Evolutionary conservation across 2,888 invertebrate genomes (phyloP), one percentile per base, ranked within the genome.

Genomic region (Psylliodes chrysocephalus): DNA sequence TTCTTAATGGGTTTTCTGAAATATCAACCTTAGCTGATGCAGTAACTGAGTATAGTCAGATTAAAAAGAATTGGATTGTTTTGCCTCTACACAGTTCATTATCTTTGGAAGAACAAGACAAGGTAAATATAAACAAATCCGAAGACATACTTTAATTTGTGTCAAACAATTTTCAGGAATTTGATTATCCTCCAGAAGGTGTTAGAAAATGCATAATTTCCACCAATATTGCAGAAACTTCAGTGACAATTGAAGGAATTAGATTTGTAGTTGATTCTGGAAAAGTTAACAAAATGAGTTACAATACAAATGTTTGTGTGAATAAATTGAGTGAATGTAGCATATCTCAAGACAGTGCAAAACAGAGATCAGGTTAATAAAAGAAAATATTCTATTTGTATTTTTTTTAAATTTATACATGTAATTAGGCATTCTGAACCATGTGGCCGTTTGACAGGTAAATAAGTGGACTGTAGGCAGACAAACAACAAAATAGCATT

Each of bases 201-300:
- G 89, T 95, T 1, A 87, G 99, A 56, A 99, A 99, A 81, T 98
- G 98, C 81, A 95, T 99, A 64, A 90, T 99, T 0, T 95, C 97
- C 0, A 99, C 99, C 0, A 99, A 99, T 78, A 98, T 99, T 62
- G 98, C 99, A 0, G 99, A 99, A 85, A 99, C 99, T 0, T 98
- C 98, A 0, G 92, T 99, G 2, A 99, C 99, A 0, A 98, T 99
- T 57, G 99, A 99, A 80, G 98, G 98, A 0, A 93, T 99, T 56
- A 86, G 98, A 53, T 99, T 99, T 83, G 98, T 99, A 0, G 89
- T 94, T 0, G 98, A 99, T 82, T 97, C 97, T 1, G 98, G 99
- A 22, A 79, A 82, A 74, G 95, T 93, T 0, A 98, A 98, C 84
- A 94, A 98, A 83, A 98, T 98, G 95, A 95, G 92, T 75, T 98